phyloP scores from a whole-genome alignment of 2,113 vertebrate genomes.

The Numida meleagris region DNA sequence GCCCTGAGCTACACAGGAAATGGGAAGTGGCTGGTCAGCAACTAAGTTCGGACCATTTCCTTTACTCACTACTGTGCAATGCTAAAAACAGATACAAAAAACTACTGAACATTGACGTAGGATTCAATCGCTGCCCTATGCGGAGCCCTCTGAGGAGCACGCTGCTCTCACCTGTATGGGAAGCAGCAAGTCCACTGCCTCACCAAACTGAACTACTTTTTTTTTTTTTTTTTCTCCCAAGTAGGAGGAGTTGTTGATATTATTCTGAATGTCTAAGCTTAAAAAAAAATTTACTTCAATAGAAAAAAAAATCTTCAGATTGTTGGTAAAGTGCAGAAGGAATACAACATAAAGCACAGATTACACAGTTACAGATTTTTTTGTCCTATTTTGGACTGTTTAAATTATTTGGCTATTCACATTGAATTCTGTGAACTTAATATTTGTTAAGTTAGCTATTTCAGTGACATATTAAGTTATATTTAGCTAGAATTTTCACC shows the following conservation, averaged over 20 bases:
- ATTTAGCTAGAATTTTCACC: not conserved
- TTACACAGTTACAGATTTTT: not conserved
- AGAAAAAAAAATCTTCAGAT: not conserved
- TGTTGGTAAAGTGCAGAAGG: not conserved
- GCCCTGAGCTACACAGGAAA: not conserved
- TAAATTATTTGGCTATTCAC: not conserved
- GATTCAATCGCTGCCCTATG: fast-evolving
- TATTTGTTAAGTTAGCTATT: not conserved
- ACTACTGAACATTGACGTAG: not conserved
- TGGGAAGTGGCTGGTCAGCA: not conserved
- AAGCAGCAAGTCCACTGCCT: not conserved
- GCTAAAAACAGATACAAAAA: not conserved
- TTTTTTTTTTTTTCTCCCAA: not conserved
- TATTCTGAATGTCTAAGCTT: not conserved
- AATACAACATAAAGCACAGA: not conserved
- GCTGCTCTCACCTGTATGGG: fast-evolving
- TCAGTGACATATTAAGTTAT: not conserved
- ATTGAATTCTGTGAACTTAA: not conserved
- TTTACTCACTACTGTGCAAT: not conserved
- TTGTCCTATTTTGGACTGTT: not conserved
- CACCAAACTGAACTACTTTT: not conserved
- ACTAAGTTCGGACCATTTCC: not conserved
- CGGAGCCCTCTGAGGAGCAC: not conserved
- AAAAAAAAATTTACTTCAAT: not conserved
- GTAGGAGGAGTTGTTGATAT: not conserved